Conservation (phyloP, 1,140 invertebrate species). For the Seison nebaliae region DNA sequence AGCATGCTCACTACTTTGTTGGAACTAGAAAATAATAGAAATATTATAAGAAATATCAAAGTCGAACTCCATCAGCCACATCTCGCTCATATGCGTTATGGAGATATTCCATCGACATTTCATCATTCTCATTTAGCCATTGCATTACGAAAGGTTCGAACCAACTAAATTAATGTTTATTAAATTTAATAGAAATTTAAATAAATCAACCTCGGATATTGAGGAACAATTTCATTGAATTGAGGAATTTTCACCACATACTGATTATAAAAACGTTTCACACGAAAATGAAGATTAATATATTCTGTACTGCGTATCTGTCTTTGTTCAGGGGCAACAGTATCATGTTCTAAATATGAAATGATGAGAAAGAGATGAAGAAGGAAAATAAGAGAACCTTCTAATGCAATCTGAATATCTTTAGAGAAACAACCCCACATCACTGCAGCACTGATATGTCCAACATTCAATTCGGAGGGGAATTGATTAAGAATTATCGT, state of each 20-base stretch:
- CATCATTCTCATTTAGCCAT: slow-evolving; percentile 98
- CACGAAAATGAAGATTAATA: slow-evolving; percentile 97
- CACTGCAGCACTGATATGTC: slow-evolving; percentile 67
- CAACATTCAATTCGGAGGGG: slow-evolving; percentile 37
- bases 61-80: slow-evolving; percentile 77
- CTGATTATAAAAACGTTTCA: slow-evolving; percentile 92
- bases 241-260: slow-evolving; percentile 39
- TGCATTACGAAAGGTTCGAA: slow-evolving; percentile 99
- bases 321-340: slow-evolving; percentile 36
- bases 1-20: slow-evolving; percentile 89
- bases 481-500: slow-evolving; percentile 20
- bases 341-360: slow-evolving; percentile 54
- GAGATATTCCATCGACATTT: slow-evolving; percentile 88
- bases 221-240: background rate
- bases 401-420: slow-evolving; percentile 85
- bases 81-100: slow-evolving; percentile 92
- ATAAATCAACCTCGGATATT: slow-evolving; percentile 8
- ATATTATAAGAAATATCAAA: background rate
- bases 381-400: slow-evolving; percentile 29
- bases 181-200: background rate
- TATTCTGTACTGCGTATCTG: slow-evolving; percentile 88
- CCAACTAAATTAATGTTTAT: slow-evolving; percentile 37
- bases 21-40: slow-evolving; percentile 43
- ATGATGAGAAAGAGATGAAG: background rate
- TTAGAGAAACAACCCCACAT: slow-evolving; percentile 90